phyloP scores from a whole-genome alignment of 1,140 invertebrate genomes.

The Zaprionus ghesquierei region DNA sequence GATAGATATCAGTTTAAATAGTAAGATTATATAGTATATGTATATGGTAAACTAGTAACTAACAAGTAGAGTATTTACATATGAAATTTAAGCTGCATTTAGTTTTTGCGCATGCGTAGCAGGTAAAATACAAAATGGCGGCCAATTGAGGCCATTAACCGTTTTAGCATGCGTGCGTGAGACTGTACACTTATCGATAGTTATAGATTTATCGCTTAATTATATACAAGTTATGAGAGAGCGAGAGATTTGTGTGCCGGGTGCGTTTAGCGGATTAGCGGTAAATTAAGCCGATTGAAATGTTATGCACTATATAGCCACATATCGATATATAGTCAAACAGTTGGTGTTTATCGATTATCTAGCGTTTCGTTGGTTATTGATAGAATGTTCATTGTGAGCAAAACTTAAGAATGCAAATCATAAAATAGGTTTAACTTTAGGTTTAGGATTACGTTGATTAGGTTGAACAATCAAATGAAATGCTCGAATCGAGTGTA shows the following conservation, averaged over 20 bases:
- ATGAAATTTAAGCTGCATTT: neutral
- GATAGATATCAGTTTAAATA: neutral
- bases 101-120: constrained; percentile 13
- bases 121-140: constrained; percentile 35
- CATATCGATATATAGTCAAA: neutral
- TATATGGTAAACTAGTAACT: neutral
- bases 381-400: neutral
- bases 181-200: constrained; percentile 43
- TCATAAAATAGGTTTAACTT: constrained; percentile 46
- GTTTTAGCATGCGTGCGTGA: constrained; percentile 53
- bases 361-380: constrained; percentile 12
- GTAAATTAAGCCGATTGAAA: constrained; percentile 11
- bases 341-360: neutral
- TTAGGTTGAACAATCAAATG: constrained; percentile 47
- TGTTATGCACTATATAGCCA: neutral
- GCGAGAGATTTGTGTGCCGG: neutral
- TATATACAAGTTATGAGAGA: constrained; percentile 15
- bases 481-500: constrained; percentile 44
- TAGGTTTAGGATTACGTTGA: constrained; percentile 2
- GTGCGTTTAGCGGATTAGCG: constrained; percentile 10
- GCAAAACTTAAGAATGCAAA: constrained; percentile 53
- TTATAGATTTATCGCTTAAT: constrained; percentile 6
- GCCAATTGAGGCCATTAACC: neutral
- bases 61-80: constrained; percentile 10
- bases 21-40: neutral